Percentiles rank a stretch among this genome's conserved stretches.
Conservation (phyloP, 2,888 invertebrate genomes). For the Pandemis corylana region DNA sequence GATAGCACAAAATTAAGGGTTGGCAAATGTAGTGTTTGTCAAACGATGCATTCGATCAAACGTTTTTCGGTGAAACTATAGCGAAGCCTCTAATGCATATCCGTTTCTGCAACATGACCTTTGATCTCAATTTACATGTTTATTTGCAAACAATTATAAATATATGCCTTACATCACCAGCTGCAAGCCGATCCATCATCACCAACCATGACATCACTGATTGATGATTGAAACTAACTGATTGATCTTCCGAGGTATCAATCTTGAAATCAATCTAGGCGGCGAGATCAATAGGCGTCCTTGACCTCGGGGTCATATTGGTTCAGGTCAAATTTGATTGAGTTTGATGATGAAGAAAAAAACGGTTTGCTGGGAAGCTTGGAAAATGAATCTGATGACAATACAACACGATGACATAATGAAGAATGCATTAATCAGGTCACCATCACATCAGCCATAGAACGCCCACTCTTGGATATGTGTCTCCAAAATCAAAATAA, state of each 20-base stretch:
- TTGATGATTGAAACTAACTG: constrained; percentile 16
- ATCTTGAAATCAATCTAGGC: constrained; percentile 15
- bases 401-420: too few species aligned
- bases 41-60: too few species aligned
- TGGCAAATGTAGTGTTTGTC: too few species aligned
- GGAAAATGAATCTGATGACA: too few species aligned
- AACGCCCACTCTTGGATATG: too few species aligned
- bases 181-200: not conserved
- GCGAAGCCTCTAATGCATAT: too few species aligned
- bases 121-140: not conserved
- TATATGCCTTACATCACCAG: not conserved
- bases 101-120: not conserved
- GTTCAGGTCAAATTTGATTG: not conserved
- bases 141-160: not conserved
- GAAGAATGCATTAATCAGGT: too few species aligned
- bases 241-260: constrained; percentile 12
- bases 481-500: too few species aligned
- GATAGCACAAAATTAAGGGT: too few species aligned
- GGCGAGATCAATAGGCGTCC: not conserved
- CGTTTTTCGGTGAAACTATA: too few species aligned
- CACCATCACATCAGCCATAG: too few species aligned
- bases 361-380: too few species aligned
- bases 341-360: not conserved
- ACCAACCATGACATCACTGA: constrained; percentile 20
- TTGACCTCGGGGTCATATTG: constrained; percentile 1